Evolutionary conservation across 2,113 vertebrate genomes (phyloP).

Genomic region (Hucho hucho): DNA sequence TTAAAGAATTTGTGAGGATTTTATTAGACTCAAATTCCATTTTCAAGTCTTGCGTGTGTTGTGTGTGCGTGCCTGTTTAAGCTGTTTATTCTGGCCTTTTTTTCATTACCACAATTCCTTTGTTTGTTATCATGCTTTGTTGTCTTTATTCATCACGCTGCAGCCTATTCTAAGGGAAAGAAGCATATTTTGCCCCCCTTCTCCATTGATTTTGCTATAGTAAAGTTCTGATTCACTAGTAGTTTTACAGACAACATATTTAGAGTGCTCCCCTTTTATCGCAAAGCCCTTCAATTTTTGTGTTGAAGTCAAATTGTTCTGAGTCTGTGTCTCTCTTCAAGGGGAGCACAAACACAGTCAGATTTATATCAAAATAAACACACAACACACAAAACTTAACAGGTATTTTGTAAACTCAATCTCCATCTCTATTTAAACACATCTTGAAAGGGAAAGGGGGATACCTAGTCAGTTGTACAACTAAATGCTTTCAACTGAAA

Average conservation of each 20-base stretch:
- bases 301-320: constrained; percentile 34
- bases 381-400: constrained; percentile 37
- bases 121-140: constrained; percentile 50
- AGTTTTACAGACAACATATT: constrained; percentile 32
- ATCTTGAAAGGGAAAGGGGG: constrained; percentile 1
- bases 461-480: too few relatives aligned
- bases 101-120: constrained; percentile 47
- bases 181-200: constrained; percentile 16
- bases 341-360: constrained; percentile 42
- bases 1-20: constrained; percentile 47
- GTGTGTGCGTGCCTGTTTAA: constrained; percentile 52
- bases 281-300: constrained; percentile 18
- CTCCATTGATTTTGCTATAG: constrained; percentile 26
- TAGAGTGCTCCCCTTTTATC: constrained; percentile 32
- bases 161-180: constrained; percentile 35
- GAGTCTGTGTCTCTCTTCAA: constrained; percentile 49
- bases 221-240: constrained; percentile 22
- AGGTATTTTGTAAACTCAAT: constrained; percentile 47
- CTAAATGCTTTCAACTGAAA: too few relatives aligned
- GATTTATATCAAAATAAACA: constrained; percentile 52
- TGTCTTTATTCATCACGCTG: constrained; percentile 42
- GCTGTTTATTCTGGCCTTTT: constrained; percentile 47
- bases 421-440: constrained; percentile 25
- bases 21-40: constrained; percentile 55
- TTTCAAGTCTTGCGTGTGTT: constrained; percentile 33